Evolutionary conservation across 92 coral and sea anemone species (phyloP), one percentile per base, ranked within the genome.

Genomic region (Zoanthus solanderi): DNA sequence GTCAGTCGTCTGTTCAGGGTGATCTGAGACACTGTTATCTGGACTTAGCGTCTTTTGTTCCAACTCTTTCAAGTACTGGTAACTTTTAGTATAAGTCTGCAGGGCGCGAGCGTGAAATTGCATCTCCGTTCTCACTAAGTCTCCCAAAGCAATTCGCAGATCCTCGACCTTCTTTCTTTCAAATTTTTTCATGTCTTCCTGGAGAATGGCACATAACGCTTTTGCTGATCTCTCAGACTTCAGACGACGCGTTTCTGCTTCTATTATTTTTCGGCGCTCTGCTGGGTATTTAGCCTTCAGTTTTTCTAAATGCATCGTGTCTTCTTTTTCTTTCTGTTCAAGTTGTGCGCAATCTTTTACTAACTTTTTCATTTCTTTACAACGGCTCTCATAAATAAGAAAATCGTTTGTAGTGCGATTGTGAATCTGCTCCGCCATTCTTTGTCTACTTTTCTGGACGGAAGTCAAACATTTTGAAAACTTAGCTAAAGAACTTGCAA

Each of bases 21-120:
- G 66, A 53, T 46, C 75, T 48, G 75, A 45, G 34, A 23, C 60
- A 15, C 75, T 66, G 47, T 53, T 4, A 6, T 65, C 75, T 14
- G 60, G 58, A 68, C 75, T 48, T 15, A 28, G 56, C 9, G 84
- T 79, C 5, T 32, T 7, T 14, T 45, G 34, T 79, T 81, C 76
- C 23, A 81, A 46, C 15, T 45, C 50, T 15, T 81, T 81, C 34
- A 88, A 90, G 76, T 83, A 88, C 67, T 65, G 83, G 72, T 93
- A 93, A 16, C 94, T 92, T 57, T 94, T 92, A 16, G 98, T 95
- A 89, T 91, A 95, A 8, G 84, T 89, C 46, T 95, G 96, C 10
- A 95, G 90, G 4, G 94, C 94, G 28, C 85, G 91, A 8, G 94
- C 98, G 66, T 95, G 96, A 60, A 91, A 93, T 77, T 94, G 96